phyloP scores from a whole-genome alignment of 1,140 invertebrate species.

The Papilio glaucus region DNA sequence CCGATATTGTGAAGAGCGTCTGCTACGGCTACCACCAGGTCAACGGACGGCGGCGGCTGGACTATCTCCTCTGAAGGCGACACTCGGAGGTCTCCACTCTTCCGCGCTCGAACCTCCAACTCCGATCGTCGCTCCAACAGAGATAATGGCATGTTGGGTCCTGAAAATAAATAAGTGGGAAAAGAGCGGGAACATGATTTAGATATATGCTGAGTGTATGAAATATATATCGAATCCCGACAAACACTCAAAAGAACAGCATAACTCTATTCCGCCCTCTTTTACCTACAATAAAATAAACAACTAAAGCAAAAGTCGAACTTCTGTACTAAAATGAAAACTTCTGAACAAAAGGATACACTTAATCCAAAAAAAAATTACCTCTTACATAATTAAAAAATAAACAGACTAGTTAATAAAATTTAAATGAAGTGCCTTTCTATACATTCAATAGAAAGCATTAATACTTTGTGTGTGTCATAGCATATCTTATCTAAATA shows the following conservation, averaged over 20 bases:
- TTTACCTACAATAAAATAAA: background rate
- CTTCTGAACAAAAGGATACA: background rate
- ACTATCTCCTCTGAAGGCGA: constrained; percentile 42
- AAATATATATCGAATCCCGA: background rate
- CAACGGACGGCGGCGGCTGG: constrained; percentile 58
- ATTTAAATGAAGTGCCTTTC: background rate
- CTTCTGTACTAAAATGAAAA: background rate
- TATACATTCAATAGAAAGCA: background rate
- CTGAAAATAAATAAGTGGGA: constrained; percentile 50
- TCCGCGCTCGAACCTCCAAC: constrained; percentile 67
- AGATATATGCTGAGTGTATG: background rate
- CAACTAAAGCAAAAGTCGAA: background rate
- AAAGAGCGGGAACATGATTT: background rate
- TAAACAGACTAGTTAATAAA: background rate
- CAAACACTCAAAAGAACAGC: background rate
- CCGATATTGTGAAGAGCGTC: constrained; percentile 64
- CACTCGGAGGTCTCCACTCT: constrained; percentile 54
- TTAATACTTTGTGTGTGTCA: background rate
- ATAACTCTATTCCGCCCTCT: background rate
- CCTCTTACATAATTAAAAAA: too few relatives aligned
- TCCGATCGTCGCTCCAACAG: constrained; percentile 64
- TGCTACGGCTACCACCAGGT: constrained; percentile 57
- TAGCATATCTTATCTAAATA: constrained; percentile 18
- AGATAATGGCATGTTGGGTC: constrained; percentile 67
- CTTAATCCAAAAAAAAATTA: too few relatives aligned